Base-by-base conservation (phyloP, 92 coral and sea anemone species). In the Parazoanthus swiftii region DNA sequence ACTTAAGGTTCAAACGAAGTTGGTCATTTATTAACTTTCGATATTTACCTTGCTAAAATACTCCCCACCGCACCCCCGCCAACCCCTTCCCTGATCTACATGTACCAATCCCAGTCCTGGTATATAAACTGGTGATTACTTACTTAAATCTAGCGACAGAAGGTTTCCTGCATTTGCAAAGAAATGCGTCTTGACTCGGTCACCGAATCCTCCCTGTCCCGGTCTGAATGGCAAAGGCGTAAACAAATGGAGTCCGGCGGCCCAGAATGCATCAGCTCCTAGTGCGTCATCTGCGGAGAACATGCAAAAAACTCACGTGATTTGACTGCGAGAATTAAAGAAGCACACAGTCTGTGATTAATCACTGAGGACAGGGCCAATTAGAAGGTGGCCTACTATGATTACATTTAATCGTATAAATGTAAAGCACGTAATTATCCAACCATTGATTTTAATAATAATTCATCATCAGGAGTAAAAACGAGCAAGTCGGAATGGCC, bases 151-250 rank as follows among this genome's bases (percentile, higher is more conserved):
- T 36, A 93, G 63, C 15, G 90, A 26, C 21, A 88, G 50, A 18
- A 97, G 93, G 87, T 97, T 95, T 25, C 99, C 99, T 72, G 93
- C 95, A 75, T 94, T 97, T 11, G 92, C 66, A 86, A 97, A 97
- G 39, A 91, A 65, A 86, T 97, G 99, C 11, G 99, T 95, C 76
- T 92, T 95, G 85, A 97, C 86, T 42, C 95, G 92, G 79, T 97
- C 98, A 59, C 97, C 95, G 82, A 97, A 88, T 75, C 99, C 89
- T 59, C 97, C 99, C 63, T 92, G 88, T 54, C 93, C 93, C 2
- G 99, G 99, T 89, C 99, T 88, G 86, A 97, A 97, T 58, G 99
- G 99, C 39, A 97, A 87, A 3, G 99, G 99, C 37, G 99, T 93
- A 85, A 92, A 97, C 0, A 97, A 90, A 65, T 97, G 97, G 66